Evolutionary conservation across 35 echinoderm and acorn worm genomes (phyloP).

Genomic region (Lytechinus pictus): DNA sequence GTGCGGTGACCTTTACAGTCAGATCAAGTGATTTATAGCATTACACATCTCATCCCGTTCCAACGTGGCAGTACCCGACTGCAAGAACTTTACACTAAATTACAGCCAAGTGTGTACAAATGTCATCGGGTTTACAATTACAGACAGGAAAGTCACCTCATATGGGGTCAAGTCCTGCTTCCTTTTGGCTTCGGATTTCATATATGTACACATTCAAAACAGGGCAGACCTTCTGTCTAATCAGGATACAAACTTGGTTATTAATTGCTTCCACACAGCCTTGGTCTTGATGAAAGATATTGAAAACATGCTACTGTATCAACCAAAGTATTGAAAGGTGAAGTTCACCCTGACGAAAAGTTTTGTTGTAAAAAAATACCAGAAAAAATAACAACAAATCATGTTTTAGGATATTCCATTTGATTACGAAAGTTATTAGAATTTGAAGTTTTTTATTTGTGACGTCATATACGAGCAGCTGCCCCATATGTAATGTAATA

Average conservation of each 20-base stretch:
- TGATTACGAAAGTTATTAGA: too few relatives aligned
- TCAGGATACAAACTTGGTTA: neutral
- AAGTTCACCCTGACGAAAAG: too few relatives aligned
- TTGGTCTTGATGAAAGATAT: neutral
- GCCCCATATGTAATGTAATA: too few relatives aligned
- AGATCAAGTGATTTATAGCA: constrained; percentile 13
- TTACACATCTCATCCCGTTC: neutral
- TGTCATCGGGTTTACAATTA: neutral
- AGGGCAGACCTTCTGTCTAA: neutral
- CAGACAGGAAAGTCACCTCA: neutral
- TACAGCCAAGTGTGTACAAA: neutral
- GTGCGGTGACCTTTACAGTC: neutral
- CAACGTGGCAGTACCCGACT: neutral
- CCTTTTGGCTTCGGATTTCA: neutral
- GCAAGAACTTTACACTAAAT: neutral
- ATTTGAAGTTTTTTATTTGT: too few relatives aligned
- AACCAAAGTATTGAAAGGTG: too few relatives aligned
- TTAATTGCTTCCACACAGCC: neutral
- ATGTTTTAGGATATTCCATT: too few relatives aligned
- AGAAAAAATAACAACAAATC: too few relatives aligned
- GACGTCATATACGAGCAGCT: too few relatives aligned
- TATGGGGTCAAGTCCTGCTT: neutral
- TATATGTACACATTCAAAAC: neutral
- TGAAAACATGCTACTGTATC: too few relatives aligned
- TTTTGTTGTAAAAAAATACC: too few relatives aligned